Percentiles rank a stretch among this genome's conserved stretches.
These are phyloP conservation scores for Micrasema minimum DNA, from an alignment of 1,140 invertebrate genomes.

Conservation along the genomic window DNA sequence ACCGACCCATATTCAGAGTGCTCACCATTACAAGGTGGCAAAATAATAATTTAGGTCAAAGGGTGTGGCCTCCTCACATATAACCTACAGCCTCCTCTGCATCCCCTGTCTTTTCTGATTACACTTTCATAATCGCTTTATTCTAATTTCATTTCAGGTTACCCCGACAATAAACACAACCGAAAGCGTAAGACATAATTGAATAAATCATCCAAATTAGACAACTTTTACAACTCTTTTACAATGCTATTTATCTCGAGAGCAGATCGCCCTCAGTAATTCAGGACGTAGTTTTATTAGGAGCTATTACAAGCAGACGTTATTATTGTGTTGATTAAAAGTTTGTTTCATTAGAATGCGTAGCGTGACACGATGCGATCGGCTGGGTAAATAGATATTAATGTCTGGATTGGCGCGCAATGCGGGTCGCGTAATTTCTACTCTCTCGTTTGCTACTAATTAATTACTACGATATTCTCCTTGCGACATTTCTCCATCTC, in stretches of 20 bases:
- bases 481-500: too few relatives aligned
- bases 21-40: slow-evolving; percentile 13
- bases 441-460: too few relatives aligned
- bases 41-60: slow-evolving; percentile 36
- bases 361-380: slow-evolving; percentile 1
- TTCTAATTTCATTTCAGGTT: slow-evolving; percentile 25
- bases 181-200: slow-evolving; percentile 32
- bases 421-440: background rate
- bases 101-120: slow-evolving; percentile 35
- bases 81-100: background rate
- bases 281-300: slow-evolving; percentile 16
- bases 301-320: slow-evolving; percentile 22
- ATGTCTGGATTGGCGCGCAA: too few relatives aligned
- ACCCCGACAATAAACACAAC: slow-evolving; percentile 30
- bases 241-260: slow-evolving; percentile 29
- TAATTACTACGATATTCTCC: too few relatives aligned
- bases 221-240: slow-evolving; percentile 34
- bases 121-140: slow-evolving; percentile 39
- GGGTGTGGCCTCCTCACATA: slow-evolving; percentile 12
- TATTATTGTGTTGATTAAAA: slow-evolving; percentile 31
- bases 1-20: slow-evolving; percentile 20
- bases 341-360: slow-evolving; percentile 21
- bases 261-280: slow-evolving; percentile 22
- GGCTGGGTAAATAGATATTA: background rate
- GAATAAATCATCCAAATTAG: slow-evolving; percentile 38